Percentiles rank a stretch among this genome's conserved stretches.
phyloP scores from a whole-genome alignment of 2,888 invertebrate species.

The Monochamus alternatus region DNA sequence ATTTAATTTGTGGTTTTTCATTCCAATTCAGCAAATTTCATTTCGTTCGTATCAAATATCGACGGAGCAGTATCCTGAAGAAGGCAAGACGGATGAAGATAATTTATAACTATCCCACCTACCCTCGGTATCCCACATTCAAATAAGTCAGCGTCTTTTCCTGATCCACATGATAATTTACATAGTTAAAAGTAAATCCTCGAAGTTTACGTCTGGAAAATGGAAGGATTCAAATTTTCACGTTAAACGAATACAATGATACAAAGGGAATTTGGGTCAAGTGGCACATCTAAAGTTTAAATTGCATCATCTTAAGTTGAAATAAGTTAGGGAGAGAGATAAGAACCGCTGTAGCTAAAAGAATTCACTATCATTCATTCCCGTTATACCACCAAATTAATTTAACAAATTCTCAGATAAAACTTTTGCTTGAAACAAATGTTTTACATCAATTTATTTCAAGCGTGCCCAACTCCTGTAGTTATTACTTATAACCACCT shows the following conservation, averaged over 20 bases:
- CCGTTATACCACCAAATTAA: conserved; percentile 60
- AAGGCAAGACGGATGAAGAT: conserved; percentile 4
- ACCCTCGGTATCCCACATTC: conserved; percentile 14
- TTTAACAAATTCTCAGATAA: conserved; percentile 61
- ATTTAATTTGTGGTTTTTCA: no score
- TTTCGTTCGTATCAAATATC: neutral
- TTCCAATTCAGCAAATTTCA: neutral
- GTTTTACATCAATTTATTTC: conserved; percentile 56
- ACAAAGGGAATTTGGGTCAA: conserved; percentile 61
- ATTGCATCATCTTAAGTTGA: conserved; percentile 63
- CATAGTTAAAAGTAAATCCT: conserved; percentile 40
- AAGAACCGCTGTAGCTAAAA: conserved; percentile 58
- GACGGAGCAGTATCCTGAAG: neutral
- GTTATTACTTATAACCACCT: neutral
- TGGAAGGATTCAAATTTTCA: conserved; percentile 56
- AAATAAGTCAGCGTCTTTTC: conserved; percentile 25
- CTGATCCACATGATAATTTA: conserved; percentile 45
- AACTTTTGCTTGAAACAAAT: conserved; percentile 57
- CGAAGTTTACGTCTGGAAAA: conserved; percentile 46
- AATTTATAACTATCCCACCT: conserved; percentile 11
- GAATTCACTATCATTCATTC: conserved; percentile 60
- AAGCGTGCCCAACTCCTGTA: conserved; percentile 1
- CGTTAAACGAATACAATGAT: conserved; percentile 56
- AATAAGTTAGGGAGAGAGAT: conserved; percentile 62
- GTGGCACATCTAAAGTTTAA: conserved; percentile 63